Conservation (phyloP, 2,797 vertebrate genomes). For the Gymnocypris eckloni region DNA sequence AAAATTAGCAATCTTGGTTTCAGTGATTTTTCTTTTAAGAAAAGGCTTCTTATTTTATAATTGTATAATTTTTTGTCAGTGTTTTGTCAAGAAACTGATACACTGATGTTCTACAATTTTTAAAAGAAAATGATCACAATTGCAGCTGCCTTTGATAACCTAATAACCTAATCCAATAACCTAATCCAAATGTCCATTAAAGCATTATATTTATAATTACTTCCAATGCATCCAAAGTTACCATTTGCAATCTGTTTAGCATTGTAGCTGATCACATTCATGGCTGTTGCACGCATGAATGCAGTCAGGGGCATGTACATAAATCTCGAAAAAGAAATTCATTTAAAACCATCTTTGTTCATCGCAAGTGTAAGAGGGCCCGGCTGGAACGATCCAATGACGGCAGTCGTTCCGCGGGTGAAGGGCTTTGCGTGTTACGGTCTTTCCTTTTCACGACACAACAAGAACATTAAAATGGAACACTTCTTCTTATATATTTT, state of each 20-base stretch:
- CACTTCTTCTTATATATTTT: no score
- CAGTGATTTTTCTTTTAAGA: not conserved
- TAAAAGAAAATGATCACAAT: not conserved
- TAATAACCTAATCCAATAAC: no score
- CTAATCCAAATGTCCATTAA: not conserved
- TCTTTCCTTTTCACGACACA: no score
- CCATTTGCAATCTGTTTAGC: not conserved
- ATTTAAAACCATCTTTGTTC: not conserved
- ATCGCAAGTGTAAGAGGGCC: not conserved
- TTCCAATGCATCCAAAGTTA: not conserved
- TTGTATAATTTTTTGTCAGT: not conserved
- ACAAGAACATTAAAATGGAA: no score
- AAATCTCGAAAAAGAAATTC: not conserved
- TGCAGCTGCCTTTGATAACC: not conserved
- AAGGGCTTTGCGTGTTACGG: no score
- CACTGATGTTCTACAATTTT: not conserved
- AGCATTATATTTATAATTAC: conserved; percentile 1
- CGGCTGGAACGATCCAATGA: no score
- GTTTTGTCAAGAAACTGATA: not conserved
- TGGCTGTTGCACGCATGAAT: not conserved
- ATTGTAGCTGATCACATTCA: not conserved
- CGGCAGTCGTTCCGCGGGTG: no score
- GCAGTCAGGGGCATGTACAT: not conserved
- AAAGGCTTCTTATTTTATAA: not conserved
- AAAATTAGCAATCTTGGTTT: not conserved